These are phyloP conservation scores for Colletes gigas DNA, from an alignment of 1,140 invertebrate species.

Conservation along the genomic window DNA sequence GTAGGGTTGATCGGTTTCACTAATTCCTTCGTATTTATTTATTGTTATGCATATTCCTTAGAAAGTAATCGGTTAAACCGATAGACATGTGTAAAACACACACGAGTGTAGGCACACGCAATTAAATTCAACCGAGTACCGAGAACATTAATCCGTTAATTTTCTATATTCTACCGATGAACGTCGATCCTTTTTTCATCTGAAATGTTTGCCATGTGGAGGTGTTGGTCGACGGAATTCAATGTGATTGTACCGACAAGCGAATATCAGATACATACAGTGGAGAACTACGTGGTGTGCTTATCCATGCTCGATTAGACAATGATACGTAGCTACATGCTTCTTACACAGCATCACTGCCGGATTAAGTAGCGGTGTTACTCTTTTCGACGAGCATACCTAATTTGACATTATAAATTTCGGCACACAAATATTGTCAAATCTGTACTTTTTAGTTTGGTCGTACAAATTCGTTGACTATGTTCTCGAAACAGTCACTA, in stretches of 20 bases:
- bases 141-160: background rate
- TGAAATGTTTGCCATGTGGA: background rate
- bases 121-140: background rate
- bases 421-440: conserved; percentile 32
- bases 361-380: conserved; percentile 57
- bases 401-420: conserved; percentile 35
- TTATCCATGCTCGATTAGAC: conserved; percentile 44
- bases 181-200: conserved; percentile 8
- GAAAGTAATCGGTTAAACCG: background rate
- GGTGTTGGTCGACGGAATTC: conserved; percentile 16
- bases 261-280: conserved; percentile 33
- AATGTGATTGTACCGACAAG: conserved; percentile 39
- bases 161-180: conserved; percentile 13
- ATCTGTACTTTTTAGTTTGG: conserved; percentile 46
- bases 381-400: conserved; percentile 15
- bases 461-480: conserved; percentile 46
- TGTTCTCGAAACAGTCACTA: conserved; percentile 38
- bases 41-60: background rate
- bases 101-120: conserved; percentile 13
- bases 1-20: background rate
- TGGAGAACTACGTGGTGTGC: conserved; percentile 37
- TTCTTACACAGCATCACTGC: conserved; percentile 61
- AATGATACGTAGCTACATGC: conserved; percentile 40
- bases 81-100: background rate
- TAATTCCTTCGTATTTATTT: conserved; percentile 6